phyloP scores from a whole-genome alignment of 2,113 vertebrate species.

The Nibea coibor region DNA sequence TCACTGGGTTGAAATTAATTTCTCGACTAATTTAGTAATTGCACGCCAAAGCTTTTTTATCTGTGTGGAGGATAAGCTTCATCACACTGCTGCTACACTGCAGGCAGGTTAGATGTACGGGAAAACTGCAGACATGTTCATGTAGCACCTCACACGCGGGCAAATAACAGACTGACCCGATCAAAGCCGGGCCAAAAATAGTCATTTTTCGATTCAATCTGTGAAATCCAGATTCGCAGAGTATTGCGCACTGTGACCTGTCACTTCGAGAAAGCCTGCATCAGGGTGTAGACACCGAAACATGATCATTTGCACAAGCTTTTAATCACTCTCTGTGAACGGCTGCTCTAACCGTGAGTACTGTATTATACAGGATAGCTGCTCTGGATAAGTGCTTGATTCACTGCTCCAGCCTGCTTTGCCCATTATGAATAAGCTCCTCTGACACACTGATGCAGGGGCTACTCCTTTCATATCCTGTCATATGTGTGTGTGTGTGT shows the following conservation, averaged over 20 bases:
- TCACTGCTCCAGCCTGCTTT: conserved; percentile 59
- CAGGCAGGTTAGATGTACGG: conserved; percentile 60
- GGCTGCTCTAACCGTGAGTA: conserved; percentile 58
- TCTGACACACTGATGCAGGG: conserved; percentile 65
- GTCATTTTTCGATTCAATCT: conserved; percentile 39
- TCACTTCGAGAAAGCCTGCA: conserved; percentile 38
- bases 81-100: conserved; percentile 42
- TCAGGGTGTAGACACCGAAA: conserved; percentile 48
- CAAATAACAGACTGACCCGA: conserved; percentile 24
- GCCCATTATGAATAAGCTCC: conserved; percentile 70
- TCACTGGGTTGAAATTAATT: conserved; percentile 82
- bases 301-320: conserved; percentile 66
- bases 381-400: conserved; percentile 72
- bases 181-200: conserved; percentile 18
- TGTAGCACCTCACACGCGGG: not conserved
- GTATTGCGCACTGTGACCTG: conserved; percentile 29
- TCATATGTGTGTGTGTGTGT: conserved; percentile 10
- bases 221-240: conserved; percentile 35
- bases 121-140: conserved; percentile 19
- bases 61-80: conserved; percentile 43
- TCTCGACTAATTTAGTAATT: conserved; percentile 81
- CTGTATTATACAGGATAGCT: conserved; percentile 62
- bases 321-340: conserved; percentile 66
- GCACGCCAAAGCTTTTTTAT: conserved; percentile 72
- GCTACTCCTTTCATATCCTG: conserved; percentile 54